These are phyloP conservation scores for Phymanthus crucifer DNA, from an alignment of 92 coral and sea anemone genomes.

Conservation along the genomic window DNA sequence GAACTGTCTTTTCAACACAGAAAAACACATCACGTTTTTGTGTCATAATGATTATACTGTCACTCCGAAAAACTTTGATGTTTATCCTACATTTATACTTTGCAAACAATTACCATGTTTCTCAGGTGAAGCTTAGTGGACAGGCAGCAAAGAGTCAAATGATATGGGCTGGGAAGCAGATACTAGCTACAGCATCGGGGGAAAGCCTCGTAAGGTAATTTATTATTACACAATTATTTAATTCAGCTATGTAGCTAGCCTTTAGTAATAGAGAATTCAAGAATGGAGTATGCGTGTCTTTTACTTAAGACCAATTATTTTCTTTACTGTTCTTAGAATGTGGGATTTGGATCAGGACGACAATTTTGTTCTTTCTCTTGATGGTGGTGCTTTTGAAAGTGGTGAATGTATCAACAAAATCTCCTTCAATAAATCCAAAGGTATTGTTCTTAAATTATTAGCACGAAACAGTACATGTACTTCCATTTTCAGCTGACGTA, in stretches of 20 bases:
- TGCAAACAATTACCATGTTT: not conserved
- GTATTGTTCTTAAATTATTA: constrained; percentile 15
- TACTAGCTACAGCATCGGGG: constrained; percentile 92
- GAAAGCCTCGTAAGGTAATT: constrained; percentile 94
- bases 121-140: constrained; percentile 88
- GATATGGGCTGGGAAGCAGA: constrained; percentile 96
- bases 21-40: no score
- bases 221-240: no score
- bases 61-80: no score
- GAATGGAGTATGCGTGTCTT: not conserved
- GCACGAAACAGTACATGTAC: no score
- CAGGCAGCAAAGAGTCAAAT: constrained; percentile 80
- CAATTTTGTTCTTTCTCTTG: constrained; percentile 82
- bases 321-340: constrained; percentile 55
- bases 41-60: no score
- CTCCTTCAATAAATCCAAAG: constrained; percentile 84
- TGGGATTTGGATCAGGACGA: constrained; percentile 91
- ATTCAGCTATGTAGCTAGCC: no score
- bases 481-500: no score
- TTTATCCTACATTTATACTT: not conserved
- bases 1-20: no score
- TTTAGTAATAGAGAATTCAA: not conserved
- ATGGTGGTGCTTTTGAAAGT: constrained; percentile 78
- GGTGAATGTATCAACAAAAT: constrained; percentile 90
- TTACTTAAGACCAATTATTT: not conserved